A percentile compares a stretch with the other conserved stretches of the same genome.
phyloP scores from a whole-genome alignment of 1,140 invertebrate species.

The Chrysopa pallens region DNA sequence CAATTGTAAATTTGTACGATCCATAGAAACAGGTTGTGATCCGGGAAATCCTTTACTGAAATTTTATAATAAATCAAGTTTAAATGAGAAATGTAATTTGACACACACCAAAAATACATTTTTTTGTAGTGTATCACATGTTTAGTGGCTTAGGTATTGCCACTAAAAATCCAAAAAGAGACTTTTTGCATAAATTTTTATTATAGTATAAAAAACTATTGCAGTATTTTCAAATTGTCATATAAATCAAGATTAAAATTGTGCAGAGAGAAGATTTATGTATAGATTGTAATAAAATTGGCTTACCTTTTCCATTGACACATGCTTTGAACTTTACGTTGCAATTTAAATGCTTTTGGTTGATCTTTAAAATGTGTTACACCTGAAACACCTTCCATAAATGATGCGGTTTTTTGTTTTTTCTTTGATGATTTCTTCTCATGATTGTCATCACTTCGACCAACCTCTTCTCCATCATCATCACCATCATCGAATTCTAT shows the following conservation, averaged over 20 bases:
- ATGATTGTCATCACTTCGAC: constrained; percentile 12
- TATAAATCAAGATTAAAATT: too few relatives aligned
- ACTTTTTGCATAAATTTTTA: too few relatives aligned
- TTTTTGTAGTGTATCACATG: too few relatives aligned
- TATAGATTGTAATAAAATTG: too few relatives aligned
- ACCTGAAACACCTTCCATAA: constrained; percentile 67
- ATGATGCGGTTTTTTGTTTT: constrained; percentile 41
- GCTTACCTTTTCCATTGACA: constrained; percentile 52
- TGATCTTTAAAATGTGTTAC: constrained; percentile 43
- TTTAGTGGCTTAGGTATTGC: too few relatives aligned
- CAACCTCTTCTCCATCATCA: constrained; percentile 5
- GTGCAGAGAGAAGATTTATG: too few relatives aligned
- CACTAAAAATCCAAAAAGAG: too few relatives aligned
- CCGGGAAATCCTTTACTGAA: constrained; percentile 76
- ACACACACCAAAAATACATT: too few relatives aligned
- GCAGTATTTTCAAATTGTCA: too few relatives aligned
- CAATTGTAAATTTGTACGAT: constrained; percentile 58
- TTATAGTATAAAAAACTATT: too few relatives aligned
- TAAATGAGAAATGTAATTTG: too few relatives aligned
- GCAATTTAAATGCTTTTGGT: constrained; percentile 45
- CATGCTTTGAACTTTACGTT: constrained; percentile 59
- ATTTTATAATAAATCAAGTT: not conserved
- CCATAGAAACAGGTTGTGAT: constrained; percentile 93
- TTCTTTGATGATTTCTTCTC: constrained; percentile 18
- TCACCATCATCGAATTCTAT: constrained; percentile 4